These are phyloP conservation scores for Drosophila funebris DNA, from an alignment of 1,140 invertebrate species.

Conservation along the genomic window DNA sequence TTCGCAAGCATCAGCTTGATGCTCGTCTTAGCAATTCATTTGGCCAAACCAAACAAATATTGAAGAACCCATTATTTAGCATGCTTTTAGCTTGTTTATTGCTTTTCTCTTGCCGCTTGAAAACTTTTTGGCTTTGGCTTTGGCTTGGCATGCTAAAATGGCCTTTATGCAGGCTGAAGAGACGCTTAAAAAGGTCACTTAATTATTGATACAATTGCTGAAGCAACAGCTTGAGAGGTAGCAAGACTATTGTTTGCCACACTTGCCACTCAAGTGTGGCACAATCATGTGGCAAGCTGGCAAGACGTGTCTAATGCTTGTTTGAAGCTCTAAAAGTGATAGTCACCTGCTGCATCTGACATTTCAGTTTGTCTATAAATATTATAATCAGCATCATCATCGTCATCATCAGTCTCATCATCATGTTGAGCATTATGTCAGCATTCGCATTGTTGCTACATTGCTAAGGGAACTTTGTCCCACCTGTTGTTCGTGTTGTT, in stretches of 20 bases:
- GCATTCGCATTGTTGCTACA: constrained; percentile 55
- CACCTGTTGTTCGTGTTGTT: background rate
- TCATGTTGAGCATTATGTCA: constrained; percentile 57
- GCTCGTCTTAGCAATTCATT: constrained; percentile 10
- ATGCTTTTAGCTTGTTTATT: constrained; percentile 8
- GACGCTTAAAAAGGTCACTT: constrained; percentile 4
- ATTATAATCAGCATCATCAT: constrained; percentile 41
- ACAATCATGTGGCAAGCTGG: constrained; percentile 47
- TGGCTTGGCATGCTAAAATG: background rate
- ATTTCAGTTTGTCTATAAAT: constrained; percentile 44
- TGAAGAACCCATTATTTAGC: constrained; percentile 10
- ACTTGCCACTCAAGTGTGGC: constrained; percentile 27
- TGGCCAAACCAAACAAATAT: constrained; percentile 14
- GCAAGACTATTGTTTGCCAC: constrained; percentile 1
- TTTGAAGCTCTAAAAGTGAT: constrained; percentile 70
- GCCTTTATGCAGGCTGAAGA: background rate
- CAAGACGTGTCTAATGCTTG: constrained; percentile 29
- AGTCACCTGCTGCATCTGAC: constrained; percentile 61
- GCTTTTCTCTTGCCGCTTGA: background rate
- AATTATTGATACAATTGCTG: constrained; percentile 28
- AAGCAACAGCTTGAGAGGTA: constrained; percentile 10
- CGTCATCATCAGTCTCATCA: constrained; percentile 32
- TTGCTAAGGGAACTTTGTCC: constrained; percentile 1
- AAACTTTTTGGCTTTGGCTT: background rate
- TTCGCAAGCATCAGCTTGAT: constrained; percentile 6